phyloP scores from a whole-genome alignment of 2,113 vertebrate genomes.

The Phodopus roborovskii region DNA sequence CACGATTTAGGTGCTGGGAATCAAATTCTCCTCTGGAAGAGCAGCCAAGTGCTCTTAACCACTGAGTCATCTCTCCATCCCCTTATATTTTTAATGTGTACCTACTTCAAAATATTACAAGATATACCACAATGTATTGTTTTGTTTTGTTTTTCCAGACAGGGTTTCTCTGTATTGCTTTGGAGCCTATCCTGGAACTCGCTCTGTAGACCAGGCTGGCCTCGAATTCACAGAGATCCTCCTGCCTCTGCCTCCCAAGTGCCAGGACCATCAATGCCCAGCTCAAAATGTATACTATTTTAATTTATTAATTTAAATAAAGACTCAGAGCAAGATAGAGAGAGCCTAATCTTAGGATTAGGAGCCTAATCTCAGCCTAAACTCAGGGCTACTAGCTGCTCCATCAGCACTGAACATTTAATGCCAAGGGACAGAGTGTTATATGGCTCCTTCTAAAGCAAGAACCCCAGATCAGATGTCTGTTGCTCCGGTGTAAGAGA shows the following conservation, averaged over 20 bases:
- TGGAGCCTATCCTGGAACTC: too few species aligned
- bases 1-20: not conserved
- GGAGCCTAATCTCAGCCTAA: not conserved
- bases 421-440: not conserved
- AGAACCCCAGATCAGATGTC: not conserved
- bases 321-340: not conserved
- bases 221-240: too few species aligned
- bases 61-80: not conserved
- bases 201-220: too few species aligned
- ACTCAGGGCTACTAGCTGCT: not conserved
- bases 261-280: too few species aligned
- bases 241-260: too few species aligned
- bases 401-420: not conserved
- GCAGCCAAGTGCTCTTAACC: not conserved
- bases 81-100: not conserved
- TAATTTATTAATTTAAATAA: conserved; percentile 11
- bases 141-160: too few species aligned
- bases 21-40: not conserved
- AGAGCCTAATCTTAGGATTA: not conserved
- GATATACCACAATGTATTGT: not conserved
- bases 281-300: not conserved
- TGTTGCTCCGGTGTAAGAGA: not conserved
- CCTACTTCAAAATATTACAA: not conserved
- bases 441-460: not conserved
- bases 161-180: too few species aligned